These are phyloP conservation scores for Caenorhabditis angaria DNA, from an alignment of 2,888 invertebrate species.

Conservation along the genomic window DNA sequence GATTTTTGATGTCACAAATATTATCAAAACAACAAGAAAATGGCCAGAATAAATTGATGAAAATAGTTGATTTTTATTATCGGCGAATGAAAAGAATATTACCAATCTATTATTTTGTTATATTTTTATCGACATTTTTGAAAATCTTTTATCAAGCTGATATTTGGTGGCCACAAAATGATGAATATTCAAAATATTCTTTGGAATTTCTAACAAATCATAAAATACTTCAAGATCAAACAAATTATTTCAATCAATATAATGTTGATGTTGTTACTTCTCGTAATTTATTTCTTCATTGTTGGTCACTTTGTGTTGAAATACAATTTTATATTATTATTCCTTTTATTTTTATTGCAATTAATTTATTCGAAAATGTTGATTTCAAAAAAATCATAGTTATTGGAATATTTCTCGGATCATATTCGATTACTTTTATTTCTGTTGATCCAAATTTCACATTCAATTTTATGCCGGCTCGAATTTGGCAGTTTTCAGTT, in stretches of 20 bases:
- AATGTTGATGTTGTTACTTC: neutral
- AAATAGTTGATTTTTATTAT: constrained; percentile 1
- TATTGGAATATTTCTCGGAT: neutral
- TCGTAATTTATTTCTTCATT: neutral
- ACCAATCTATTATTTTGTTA: constrained; percentile 13
- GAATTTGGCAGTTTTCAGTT: constrained; percentile 22
- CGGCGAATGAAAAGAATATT: constrained; percentile 12
- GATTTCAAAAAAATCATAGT: neutral
- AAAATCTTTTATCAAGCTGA: neutral
- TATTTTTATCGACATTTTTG: neutral
- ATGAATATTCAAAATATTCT: constrained; percentile 9
- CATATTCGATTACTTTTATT: neutral
- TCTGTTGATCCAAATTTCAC: constrained; percentile 8
- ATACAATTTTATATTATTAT: neutral
- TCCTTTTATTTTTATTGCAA: neutral
- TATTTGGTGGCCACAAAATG: constrained; percentile 4
- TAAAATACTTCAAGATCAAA: constrained; percentile 1
- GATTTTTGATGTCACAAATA: constrained; percentile 1
- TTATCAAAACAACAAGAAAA: neutral
- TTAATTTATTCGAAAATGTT: neutral
- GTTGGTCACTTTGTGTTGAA: neutral
- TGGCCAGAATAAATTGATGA: neutral
- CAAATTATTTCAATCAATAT: constrained; percentile 7
- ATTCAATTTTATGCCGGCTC: constrained; percentile 18
- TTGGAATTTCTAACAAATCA: constrained; percentile 13